phyloP scores from a whole-genome alignment of 2,888 invertebrate species.

The Hirudinaria manillensis region DNA sequence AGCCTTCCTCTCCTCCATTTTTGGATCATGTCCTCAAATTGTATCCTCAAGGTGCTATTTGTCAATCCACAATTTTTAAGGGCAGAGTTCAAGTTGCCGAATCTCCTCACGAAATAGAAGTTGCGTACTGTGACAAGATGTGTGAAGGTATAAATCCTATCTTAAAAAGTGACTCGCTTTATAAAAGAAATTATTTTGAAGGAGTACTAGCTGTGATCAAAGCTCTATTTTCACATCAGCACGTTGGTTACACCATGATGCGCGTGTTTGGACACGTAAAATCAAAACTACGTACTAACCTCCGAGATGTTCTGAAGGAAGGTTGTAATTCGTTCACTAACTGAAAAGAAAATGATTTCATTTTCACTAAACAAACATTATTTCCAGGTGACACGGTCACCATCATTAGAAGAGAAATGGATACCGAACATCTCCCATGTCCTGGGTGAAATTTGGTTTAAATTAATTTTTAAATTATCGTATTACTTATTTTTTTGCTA shows the following conservation, averaged over 20 bases:
- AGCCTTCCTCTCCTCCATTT: conserved; percentile 12
- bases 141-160: conserved; percentile 19
- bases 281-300: conserved; percentile 13
- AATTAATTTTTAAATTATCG: neutral
- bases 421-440: conserved; percentile 27
- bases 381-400: conserved; percentile 25
- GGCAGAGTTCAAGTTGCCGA: neutral
- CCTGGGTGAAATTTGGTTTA: conserved; percentile 1
- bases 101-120: conserved; percentile 18
- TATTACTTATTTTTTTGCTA: neutral
- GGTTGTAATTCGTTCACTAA: neutral
- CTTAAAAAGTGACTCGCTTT: too few relatives aligned
- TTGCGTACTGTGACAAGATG: conserved; percentile 8
- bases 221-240: neutral
- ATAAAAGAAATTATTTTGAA: neutral
- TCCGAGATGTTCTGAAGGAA: conserved; percentile 17
- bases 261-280: conserved; percentile 10
- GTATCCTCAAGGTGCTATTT: conserved; percentile 17
- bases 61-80: conserved; percentile 23
- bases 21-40: conserved; percentile 25
- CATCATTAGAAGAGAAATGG: conserved; percentile 24
- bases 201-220: neutral
- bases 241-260: neutral
- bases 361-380: neutral
- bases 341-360: too few relatives aligned